phyloP scores from a whole-genome alignment of 2,113 vertebrate genomes.

The Cygnus buccinator region DNA sequence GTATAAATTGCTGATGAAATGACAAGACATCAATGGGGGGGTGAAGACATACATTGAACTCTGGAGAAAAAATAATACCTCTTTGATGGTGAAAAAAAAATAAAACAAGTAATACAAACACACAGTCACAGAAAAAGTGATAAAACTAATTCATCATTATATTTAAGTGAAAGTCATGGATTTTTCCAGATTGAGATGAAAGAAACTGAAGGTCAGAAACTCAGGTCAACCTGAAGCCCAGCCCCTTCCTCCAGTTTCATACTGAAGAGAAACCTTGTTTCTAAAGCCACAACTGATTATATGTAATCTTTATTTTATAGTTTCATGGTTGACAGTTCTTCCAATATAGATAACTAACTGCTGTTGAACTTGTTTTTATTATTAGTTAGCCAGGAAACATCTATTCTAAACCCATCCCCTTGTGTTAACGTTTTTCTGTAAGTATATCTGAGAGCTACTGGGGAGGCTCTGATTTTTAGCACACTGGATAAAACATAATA shows the following conservation, averaged over 20 bases:
- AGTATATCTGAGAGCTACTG: neutral
- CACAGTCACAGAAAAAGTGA: neutral
- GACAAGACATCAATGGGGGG: neutral
- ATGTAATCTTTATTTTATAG: neutral
- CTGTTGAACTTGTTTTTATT: neutral
- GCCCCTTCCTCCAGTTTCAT: neutral
- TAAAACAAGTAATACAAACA: neutral
- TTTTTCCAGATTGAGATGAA: neutral
- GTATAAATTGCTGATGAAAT: neutral
- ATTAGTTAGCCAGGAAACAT: conserved; percentile 15
- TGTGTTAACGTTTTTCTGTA: neutral
- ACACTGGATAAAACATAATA: conserved; percentile 36
- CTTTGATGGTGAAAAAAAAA: neutral
- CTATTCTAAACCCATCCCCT: neutral
- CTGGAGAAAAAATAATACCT: neutral
- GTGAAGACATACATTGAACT: neutral
- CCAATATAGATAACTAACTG: neutral
- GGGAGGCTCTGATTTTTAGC: conserved; percentile 26
- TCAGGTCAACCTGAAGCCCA: neutral
- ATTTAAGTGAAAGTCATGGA: neutral
- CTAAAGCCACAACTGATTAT: neutral
- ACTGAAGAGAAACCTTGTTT: neutral
- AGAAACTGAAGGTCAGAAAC: neutral
- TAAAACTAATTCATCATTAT: neutral
- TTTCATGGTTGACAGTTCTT: neutral